phyloP scores from a whole-genome alignment of 1,140 invertebrate species.

The Heterodera schachtii region DNA sequence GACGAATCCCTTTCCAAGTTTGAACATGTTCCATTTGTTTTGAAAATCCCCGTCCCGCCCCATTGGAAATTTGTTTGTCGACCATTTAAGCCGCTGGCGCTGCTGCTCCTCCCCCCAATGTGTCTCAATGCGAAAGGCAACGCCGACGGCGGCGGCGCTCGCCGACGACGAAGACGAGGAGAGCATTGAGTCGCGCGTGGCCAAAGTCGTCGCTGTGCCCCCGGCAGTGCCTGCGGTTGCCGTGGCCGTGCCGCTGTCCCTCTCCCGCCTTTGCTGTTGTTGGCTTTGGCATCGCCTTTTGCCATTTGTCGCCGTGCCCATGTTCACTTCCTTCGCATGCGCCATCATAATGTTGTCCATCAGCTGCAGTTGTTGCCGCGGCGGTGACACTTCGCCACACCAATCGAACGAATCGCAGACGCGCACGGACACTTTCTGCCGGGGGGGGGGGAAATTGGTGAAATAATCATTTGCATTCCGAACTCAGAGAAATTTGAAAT shows the following conservation, averaged over 20 bases:
- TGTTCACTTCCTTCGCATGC: too few species aligned
- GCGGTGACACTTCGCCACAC: neutral
- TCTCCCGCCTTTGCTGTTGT: neutral
- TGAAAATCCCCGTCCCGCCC: too few species aligned
- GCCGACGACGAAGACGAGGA: slow-evolving; percentile 17
- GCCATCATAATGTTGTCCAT: neutral
- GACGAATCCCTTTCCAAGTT: neutral
- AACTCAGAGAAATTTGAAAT: too few species aligned
- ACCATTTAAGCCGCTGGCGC: slow-evolving; percentile 24
- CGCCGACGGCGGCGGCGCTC: neutral
- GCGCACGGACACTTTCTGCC: slow-evolving; percentile 18
- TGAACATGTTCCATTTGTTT: too few species aligned
- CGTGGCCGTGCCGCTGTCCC: neutral
- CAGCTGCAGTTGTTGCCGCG: neutral
- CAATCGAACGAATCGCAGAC: slow-evolving; percentile 14
- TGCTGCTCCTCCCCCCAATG: slow-evolving; percentile 29
- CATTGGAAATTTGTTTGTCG: neutral
- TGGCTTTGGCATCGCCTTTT: too few species aligned
- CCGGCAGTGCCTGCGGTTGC: too few species aligned
- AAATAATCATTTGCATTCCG: too few species aligned
- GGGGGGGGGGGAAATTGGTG: too few species aligned
- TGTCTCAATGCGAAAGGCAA: slow-evolving; percentile 17
- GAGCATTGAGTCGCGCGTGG: slow-evolving; percentile 9
- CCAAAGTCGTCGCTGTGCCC: too few species aligned
- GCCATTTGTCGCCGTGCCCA: too few species aligned